These are phyloP conservation scores for Steatornis caripensis DNA, from an alignment of 2,113 vertebrate genomes.

Conservation along the genomic window DNA sequence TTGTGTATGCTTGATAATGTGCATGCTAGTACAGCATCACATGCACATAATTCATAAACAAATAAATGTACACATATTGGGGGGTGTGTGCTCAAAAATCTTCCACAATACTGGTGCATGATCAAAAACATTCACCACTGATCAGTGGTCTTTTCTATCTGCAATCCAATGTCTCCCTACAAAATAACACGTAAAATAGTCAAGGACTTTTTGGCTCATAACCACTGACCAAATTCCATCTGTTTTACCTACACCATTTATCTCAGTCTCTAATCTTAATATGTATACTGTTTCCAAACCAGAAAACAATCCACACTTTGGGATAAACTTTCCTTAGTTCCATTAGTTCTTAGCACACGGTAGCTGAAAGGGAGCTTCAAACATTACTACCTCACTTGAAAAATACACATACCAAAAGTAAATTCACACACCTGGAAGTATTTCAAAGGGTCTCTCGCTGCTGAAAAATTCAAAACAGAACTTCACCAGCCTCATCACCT, in stretches of 20 bases:
- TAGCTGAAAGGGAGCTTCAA: neutral
- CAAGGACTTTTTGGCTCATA: neutral
- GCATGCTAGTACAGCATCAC: neutral
- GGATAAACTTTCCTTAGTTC: neutral
- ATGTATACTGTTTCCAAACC: neutral
- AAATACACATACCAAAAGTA: neutral
- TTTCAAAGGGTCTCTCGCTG: neutral
- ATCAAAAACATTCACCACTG: neutral
- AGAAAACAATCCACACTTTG: neutral
- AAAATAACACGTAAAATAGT: neutral
- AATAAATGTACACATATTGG: neutral
- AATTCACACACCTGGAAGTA: neutral
- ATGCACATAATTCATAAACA: neutral
- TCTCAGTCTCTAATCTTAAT: neutral
- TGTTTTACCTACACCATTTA: neutral
- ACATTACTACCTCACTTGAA: neutral
- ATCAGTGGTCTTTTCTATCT: neutral
- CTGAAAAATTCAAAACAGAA: neutral
- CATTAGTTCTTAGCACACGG: neutral
- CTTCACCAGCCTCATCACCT: neutral
- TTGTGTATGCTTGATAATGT: neutral
- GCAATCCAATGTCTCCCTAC: neutral
- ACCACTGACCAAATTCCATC: neutral
- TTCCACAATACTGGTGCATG: neutral
- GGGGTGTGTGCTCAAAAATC: neutral